Evolutionary conservation across 2,113 vertebrate genomes (phyloP).

Genomic region (Nicator chloris): DNA sequence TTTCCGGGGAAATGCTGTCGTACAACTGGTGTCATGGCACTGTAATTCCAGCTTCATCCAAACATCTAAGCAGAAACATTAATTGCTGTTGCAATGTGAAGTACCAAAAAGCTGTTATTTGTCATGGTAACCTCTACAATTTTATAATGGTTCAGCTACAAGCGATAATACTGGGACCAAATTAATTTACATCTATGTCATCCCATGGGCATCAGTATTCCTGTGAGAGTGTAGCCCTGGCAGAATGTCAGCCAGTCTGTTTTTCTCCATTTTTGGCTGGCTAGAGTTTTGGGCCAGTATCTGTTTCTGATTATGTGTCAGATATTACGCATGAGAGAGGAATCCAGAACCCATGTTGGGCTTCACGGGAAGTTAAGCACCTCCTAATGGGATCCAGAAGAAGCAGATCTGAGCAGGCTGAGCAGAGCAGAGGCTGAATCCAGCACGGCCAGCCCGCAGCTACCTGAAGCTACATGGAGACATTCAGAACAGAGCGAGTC

Average conservation of each 20-base stretch:
- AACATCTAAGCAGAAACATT: not conserved
- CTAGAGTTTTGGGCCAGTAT: not conserved
- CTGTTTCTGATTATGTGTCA: constrained; percentile 54
- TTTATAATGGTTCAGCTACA: not conserved
- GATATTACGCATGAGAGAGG: constrained; percentile 37
- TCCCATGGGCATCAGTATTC: not conserved
- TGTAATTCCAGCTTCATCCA: not conserved
- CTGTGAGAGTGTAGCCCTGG: not conserved
- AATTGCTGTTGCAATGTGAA: not conserved
- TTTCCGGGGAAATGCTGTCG: not conserved
- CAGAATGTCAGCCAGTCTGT: not conserved
- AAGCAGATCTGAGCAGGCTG: not conserved
- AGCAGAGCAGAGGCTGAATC: not conserved
- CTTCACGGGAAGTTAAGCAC: constrained; percentile 19
- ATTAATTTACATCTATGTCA: not conserved
- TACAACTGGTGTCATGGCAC: not conserved
- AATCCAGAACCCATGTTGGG: constrained; percentile 5
- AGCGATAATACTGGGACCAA: not conserved
- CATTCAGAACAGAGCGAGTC: not conserved
- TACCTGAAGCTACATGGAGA: not conserved
- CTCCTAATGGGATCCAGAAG: constrained; percentile 43
- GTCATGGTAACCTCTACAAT: not conserved
- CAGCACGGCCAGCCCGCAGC: not conserved
- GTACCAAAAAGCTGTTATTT: not conserved
- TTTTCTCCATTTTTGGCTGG: constrained; percentile 47